Conservation (phyloP, 2,797 vertebrate species). For the Neosilurus mollespiculum region DNA sequence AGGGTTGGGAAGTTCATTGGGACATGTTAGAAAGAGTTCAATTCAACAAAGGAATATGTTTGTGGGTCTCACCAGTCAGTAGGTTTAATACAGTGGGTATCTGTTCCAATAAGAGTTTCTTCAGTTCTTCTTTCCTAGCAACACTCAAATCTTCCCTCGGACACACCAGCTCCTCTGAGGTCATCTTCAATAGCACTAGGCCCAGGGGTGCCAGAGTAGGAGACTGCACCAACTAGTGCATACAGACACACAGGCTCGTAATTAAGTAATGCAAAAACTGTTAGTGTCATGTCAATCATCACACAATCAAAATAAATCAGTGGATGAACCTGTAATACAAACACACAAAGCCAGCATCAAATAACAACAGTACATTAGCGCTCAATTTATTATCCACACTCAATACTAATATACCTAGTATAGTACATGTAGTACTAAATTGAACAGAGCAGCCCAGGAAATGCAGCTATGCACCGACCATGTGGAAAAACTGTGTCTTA, state of each 20-base stretch:
- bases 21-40: not conserved
- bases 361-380: too few relatives aligned
- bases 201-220: conserved; percentile 87
- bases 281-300: not conserved
- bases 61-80: conserved; percentile 81
- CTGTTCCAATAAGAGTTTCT: conserved; percentile 93
- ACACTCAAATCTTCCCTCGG: conserved; percentile 94
- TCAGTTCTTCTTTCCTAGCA: conserved; percentile 91
- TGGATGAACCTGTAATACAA: not conserved
- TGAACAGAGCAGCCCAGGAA: not conserved
- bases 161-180: conserved; percentile 95
- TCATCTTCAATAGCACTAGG: conserved; percentile 94
- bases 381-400: not conserved
- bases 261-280: not conserved
- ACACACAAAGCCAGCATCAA: not conserved
- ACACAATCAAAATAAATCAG: not conserved
- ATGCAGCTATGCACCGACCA: not conserved
- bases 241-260: not conserved
- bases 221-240: conserved; percentile 87
- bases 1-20: not conserved
- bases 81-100: conserved; percentile 92
- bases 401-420: not conserved
- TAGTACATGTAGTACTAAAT: not conserved
- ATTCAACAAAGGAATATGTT: not conserved
- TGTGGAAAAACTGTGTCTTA: not conserved